phyloP scores from a whole-genome alignment of 2,888 invertebrate genomes.

The Drosophila emarginata region DNA sequence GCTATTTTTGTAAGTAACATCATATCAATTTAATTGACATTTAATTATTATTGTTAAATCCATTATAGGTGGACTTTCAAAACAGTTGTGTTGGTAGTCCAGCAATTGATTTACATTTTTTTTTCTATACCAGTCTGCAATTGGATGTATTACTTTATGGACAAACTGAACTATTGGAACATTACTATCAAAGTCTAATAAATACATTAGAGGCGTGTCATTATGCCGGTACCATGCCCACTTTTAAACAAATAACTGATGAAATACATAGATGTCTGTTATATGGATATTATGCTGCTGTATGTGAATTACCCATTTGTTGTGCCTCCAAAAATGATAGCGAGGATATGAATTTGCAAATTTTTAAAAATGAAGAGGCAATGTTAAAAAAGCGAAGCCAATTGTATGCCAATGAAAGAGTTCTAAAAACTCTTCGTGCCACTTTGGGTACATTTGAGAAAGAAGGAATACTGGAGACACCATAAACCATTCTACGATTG shows the following conservation, averaged over 20 bases:
- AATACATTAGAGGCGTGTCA: conserved; percentile 50
- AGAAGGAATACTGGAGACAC: conserved; percentile 62
- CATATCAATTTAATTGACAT: too few relatives aligned
- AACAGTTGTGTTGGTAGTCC: conserved; percentile 75
- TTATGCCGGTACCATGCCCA: conserved; percentile 50
- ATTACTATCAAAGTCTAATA: conserved; percentile 65
- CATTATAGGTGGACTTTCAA: conserved; percentile 79
- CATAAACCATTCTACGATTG: neutral
- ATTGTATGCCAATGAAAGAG: conserved; percentile 68
- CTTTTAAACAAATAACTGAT: conserved; percentile 46
- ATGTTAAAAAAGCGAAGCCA: conserved; percentile 55
- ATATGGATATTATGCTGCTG: conserved; percentile 69
- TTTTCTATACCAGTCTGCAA: conserved; percentile 77
- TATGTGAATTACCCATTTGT: conserved; percentile 72
- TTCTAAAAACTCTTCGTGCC: conserved; percentile 59
- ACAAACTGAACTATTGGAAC: conserved; percentile 59
- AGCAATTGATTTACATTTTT: conserved; percentile 79
- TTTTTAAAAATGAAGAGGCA: conserved; percentile 52
- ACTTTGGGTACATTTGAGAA: conserved; percentile 68
- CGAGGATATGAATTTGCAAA: conserved; percentile 54
- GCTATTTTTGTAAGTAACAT: conserved; percentile 63
- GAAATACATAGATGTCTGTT: conserved; percentile 70
- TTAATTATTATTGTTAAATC: too few relatives aligned
- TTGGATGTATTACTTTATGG: conserved; percentile 67
- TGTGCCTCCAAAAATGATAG: conserved; percentile 60